phyloP scores from a whole-genome alignment of 2,888 invertebrate genomes.

The Drymonia ruficornis region DNA sequence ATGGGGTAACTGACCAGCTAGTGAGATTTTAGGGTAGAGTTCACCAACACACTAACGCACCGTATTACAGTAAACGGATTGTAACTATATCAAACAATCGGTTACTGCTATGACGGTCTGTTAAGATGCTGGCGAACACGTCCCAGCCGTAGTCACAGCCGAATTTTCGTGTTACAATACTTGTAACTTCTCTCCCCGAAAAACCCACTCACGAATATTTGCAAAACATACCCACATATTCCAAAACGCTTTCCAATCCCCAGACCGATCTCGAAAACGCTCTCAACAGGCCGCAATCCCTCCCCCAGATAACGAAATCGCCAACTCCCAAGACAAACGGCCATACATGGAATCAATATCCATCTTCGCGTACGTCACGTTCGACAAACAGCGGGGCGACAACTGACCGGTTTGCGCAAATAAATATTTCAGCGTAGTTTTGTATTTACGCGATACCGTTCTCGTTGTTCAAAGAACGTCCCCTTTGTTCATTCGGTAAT shows the following conservation, averaged over 20 bases:
- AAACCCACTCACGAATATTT: too few relatives aligned
- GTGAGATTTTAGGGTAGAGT: too few relatives aligned
- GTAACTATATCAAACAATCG: too few relatives aligned
- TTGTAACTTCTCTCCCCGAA: too few relatives aligned
- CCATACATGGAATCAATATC: constrained; percentile 41
- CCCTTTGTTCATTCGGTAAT: constrained; percentile 18
- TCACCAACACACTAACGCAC: too few relatives aligned
- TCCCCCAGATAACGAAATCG: constrained; percentile 27
- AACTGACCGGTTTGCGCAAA: constrained; percentile 46
- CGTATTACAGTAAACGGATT: too few relatives aligned
- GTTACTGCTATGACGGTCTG: too few relatives aligned
- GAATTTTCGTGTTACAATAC: too few relatives aligned
- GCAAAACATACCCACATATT: background rate
- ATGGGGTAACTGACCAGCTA: too few relatives aligned
- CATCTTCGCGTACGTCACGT: constrained; percentile 50
- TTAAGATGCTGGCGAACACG: too few relatives aligned
- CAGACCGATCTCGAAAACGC: constrained; percentile 1
- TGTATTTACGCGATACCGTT: constrained; percentile 49
- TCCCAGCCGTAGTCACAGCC: too few relatives aligned
- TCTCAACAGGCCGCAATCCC: constrained; percentile 26
- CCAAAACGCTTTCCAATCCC: background rate
- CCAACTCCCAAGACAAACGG: constrained; percentile 42
- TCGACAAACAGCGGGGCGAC: constrained; percentile 47
- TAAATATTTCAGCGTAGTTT: constrained; percentile 53
- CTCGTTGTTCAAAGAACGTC: constrained; percentile 17